phyloP scores from a whole-genome alignment of 2,888 invertebrate species.

The Steromphala cineraria region DNA sequence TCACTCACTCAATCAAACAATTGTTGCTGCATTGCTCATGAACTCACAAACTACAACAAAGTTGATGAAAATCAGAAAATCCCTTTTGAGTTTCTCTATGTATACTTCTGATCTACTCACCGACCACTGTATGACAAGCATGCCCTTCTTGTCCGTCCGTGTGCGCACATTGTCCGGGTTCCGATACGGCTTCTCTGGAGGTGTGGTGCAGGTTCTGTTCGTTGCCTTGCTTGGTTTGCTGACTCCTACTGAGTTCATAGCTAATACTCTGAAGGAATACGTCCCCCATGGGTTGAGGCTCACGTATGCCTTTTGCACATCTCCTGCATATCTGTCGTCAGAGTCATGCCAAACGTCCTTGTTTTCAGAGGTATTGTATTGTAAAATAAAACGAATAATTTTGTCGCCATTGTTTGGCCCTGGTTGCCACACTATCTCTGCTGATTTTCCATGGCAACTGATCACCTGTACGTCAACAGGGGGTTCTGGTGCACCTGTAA shows the following conservation, averaged over 20 bases:
- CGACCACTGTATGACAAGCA: slow-evolving; percentile 73
- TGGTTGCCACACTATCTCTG: slow-evolving; percentile 83
- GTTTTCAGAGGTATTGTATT: slow-evolving; percentile 94
- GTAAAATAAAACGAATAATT: slow-evolving; percentile 90
- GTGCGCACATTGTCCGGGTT: slow-evolving; percentile 73
- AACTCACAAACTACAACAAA: too few species aligned
- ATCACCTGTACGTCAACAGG: slow-evolving; percentile 81
- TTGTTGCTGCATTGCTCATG: too few species aligned
- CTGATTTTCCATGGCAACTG: slow-evolving; percentile 80
- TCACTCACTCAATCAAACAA: too few species aligned
- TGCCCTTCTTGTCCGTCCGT: slow-evolving; percentile 69
- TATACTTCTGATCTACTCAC: slow-evolving; percentile 50
- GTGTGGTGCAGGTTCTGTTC: slow-evolving; percentile 61
- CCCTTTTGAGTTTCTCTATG: too few species aligned
- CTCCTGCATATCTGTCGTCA: slow-evolving; percentile 50
- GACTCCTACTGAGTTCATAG: slow-evolving; percentile 72
- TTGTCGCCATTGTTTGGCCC: slow-evolving; percentile 96
- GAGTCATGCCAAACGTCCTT: slow-evolving; percentile 87
- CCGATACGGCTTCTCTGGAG: slow-evolving; percentile 65
- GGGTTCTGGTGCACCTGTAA: slow-evolving; percentile 90
- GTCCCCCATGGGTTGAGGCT: slow-evolving; percentile 71
- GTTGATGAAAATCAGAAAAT: too few species aligned
- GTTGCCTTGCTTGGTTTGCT: slow-evolving; percentile 71
- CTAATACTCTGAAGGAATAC: slow-evolving; percentile 74
- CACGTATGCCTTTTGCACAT: slow-evolving; percentile 46